Base-by-base conservation (phyloP, 2,797 vertebrate genomes). In the Oreochromis mossambicus region DNA sequence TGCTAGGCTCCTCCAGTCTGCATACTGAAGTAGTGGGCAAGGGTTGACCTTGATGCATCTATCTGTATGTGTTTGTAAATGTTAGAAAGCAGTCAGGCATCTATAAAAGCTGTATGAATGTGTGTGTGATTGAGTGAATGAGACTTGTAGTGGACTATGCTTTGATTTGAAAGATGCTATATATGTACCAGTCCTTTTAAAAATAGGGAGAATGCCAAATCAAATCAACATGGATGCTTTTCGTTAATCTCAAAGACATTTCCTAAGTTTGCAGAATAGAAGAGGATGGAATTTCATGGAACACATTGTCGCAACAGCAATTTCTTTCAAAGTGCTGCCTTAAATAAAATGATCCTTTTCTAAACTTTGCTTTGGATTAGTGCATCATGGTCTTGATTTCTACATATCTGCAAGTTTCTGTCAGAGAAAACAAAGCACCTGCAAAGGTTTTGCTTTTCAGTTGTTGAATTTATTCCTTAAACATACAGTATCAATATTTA, bases 401-500 rank as follows among this genome's bases (percentile, higher is more conserved):
- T 50, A 19, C 46, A 80, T 43, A 63, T 38, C 1, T 68, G 32
- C 36, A 13, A 9, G 52, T 48, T 7, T 15, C 41, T 66, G 29
- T 48, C 68, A n/a, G 5, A 68, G 79, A 75, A 70, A 78, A 75
- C 85, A 5, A 79, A 50, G 50, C 78, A 77, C 80, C 90, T 90
- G 82, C 85, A 90, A 93, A 92, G 10, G 3, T 48, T 7, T 26
- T 73, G 43, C 14, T 48, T 73, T 94, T 92, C 54, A 92, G 91
- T 92, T 87, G 93, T 93, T 94, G 95, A 94, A 93, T 96, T 95
- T 95, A 95, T 95, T 95, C 90, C 83, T 94, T 93, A 87, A 89
- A 91, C 89, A 90, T 83, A 89, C 55, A 85, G 81, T 77, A 91
- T 51, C 88, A 87, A 89, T 94, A 96, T 94, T 91, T 93, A 92